phyloP scores from a whole-genome alignment of 2,113 vertebrate species.

The Gasterosteus nipponicus region DNA sequence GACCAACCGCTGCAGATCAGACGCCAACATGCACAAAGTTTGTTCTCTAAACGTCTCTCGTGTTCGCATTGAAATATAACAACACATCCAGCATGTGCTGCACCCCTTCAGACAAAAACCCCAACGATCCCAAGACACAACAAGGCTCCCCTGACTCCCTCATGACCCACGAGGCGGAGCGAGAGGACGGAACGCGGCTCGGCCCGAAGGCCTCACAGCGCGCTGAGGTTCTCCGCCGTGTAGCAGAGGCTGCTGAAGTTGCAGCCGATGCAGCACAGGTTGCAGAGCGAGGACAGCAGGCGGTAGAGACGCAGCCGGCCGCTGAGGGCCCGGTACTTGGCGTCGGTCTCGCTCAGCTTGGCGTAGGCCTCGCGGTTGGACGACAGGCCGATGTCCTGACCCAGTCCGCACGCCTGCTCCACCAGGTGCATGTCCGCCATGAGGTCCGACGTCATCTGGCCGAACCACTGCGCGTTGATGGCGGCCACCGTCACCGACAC shows the following conservation, averaged over 20 bases:
- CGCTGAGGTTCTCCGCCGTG: slow-evolving; percentile 80
- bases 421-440: slow-evolving; percentile 84
- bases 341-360: slow-evolving; percentile 73
- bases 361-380: slow-evolving; percentile 78
- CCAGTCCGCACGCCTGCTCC: slow-evolving; percentile 80
- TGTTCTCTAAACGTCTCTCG: too few relatives aligned
- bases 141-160: too few relatives aligned
- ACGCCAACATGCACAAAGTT: too few relatives aligned
- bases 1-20: too few relatives aligned
- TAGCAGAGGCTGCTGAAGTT: slow-evolving; percentile 83
- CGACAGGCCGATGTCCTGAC: slow-evolving; percentile 80
- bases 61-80: too few relatives aligned
- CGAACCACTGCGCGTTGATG: slow-evolving; percentile 86
- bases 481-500: slow-evolving; percentile 81
- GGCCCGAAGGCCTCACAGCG: slow-evolving; percentile 56
- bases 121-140: too few relatives aligned
- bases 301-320: slow-evolving; percentile 78
- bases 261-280: slow-evolving; percentile 84
- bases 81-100: too few relatives aligned
- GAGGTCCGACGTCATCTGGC: slow-evolving; percentile 78
- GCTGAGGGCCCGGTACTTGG: slow-evolving; percentile 76
- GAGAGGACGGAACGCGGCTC: too few relatives aligned
- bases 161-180: too few relatives aligned
- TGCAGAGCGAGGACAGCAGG: slow-evolving; percentile 83
- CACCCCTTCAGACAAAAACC: too few relatives aligned